phyloP scores from a whole-genome alignment of 2,797 vertebrate genomes.

The Danio jaintianensis region DNA sequence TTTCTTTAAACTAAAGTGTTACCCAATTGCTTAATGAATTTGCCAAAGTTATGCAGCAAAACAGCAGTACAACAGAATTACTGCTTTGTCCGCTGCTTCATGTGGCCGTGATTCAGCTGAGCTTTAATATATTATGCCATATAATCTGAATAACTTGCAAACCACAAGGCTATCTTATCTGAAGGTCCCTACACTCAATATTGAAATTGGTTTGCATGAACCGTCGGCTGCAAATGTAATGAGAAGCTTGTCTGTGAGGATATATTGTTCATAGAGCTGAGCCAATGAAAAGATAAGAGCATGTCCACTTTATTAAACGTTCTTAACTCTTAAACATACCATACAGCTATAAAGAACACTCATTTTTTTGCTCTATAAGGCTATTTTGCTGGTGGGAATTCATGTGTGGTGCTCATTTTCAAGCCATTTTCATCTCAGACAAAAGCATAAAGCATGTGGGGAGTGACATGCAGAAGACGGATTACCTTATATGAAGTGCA shows the following conservation, averaged over 20 bases:
- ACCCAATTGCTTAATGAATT: not conserved
- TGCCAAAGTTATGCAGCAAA: not conserved
- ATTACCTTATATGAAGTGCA: not conserved
- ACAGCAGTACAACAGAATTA: not conserved
- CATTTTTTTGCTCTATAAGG: not conserved
- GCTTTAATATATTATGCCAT: slow-evolving; percentile 14
- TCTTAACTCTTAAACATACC: slow-evolving; percentile 19
- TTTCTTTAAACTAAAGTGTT: too few species aligned
- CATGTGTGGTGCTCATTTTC: slow-evolving; percentile 11
- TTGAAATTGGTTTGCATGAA: slow-evolving; percentile 18
- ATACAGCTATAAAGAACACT: not conserved
- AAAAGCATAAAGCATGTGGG: not conserved
- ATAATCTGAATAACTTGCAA: slow-evolving; percentile 24
- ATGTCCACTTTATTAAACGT: slow-evolving; percentile 10
- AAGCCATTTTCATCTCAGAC: not conserved
- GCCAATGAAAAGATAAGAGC: slow-evolving; percentile 19
- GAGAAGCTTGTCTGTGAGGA: not conserved
- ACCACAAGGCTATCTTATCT: not conserved
- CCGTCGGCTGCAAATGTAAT: not conserved
- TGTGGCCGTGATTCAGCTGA: not conserved
- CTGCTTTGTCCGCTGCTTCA: slow-evolving; percentile 1
- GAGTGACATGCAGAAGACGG: not conserved
- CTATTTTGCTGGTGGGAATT: not conserved
- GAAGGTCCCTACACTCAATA: slow-evolving; percentile 26
- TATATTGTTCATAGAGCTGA: not conserved